A percentile compares a stretch with the other conserved stretches of the same genome.
Conservation (phyloP, 2,888 invertebrate genomes). For the Acronicta alni region DNA sequence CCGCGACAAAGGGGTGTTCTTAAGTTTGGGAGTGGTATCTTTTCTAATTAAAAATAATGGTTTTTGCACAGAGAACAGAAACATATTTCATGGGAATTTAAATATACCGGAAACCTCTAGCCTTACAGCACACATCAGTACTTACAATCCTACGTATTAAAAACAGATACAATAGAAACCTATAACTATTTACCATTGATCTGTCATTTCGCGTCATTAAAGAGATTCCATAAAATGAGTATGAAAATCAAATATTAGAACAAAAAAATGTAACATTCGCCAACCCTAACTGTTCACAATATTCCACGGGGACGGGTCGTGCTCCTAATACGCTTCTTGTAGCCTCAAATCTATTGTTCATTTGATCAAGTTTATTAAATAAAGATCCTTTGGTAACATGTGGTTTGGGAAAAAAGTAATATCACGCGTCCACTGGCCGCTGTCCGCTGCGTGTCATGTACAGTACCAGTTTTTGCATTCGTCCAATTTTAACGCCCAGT, state of each 20-base stretch:
- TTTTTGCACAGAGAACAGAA: too few species aligned
- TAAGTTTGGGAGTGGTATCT: too few species aligned
- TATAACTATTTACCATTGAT: too few species aligned
- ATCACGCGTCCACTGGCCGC: constrained; percentile 40
- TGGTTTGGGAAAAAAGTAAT: constrained; percentile 58
- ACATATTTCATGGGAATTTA: too few species aligned
- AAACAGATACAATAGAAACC: too few species aligned
- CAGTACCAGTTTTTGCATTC: constrained; percentile 47
- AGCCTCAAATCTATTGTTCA: constrained; percentile 78
- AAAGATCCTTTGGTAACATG: constrained; percentile 69
- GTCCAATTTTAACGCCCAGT: constrained; percentile 44
- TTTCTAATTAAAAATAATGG: too few species aligned
- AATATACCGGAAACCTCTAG: too few species aligned
- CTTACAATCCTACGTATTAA: too few species aligned
- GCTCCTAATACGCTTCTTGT: constrained; percentile 67
- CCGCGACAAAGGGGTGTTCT: too few species aligned
- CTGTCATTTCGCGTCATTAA: too few species aligned
- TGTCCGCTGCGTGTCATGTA: constrained; percentile 10
- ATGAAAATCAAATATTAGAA: constrained; percentile 11
- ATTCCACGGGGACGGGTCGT: constrained; percentile 48
- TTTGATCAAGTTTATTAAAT: constrained; percentile 76
- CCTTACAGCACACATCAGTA: too few species aligned
- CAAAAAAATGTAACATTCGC: too few species aligned
- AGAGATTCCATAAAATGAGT: not conserved
- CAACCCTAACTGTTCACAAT: constrained; percentile 55